Base-by-base conservation (phyloP, 2,888 invertebrate genomes). In the Hofmannophila pseudospretella region DNA sequence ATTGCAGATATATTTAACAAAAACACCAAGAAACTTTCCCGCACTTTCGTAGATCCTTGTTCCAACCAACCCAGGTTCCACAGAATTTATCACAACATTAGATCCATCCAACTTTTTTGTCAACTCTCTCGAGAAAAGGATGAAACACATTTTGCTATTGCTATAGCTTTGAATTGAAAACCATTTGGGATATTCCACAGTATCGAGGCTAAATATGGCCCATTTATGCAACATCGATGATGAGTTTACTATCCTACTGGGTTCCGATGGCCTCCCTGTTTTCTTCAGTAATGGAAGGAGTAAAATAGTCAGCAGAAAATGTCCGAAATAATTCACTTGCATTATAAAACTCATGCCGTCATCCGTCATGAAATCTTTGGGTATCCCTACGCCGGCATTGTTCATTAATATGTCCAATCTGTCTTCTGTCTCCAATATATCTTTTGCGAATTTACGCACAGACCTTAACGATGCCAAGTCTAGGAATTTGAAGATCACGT, bases 241-340 rank as follows among this genome's bases (percentile, higher is more conserved):
- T 1, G 94, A 92, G 4, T 93, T 89, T 0, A 95, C 88, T 0
- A 96, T 90, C 22, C 95, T 89, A 25, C 92, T 90, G 0, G 91
- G 90, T 0, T 89, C 88, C 0, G 90, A 89, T 3, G 47, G 13
- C 0, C 31, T 51, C 0, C 68, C 74, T 0, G 74, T 51, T 56
- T 88, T 90, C 65, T 91, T 94, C 45, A 95, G 55, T 22, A 95
- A 75, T 64, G 94, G 94, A 37, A 95, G 89, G 1, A 98, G 88
- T 7, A 98, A 88, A 60, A 96, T 92, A 0, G 97, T 96, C 19
- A 98, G 81, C 16, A 98, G 84, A 67, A 97, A 97, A 16, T 95
- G 94, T 0, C 97, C 97, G 68, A 93, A 95, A 58, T 96, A 94
- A 70, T 98, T 98, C 2, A 96, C 94, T 25, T 94, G 96, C 93